Base-by-base conservation (phyloP, 2,888 invertebrate species). In the Drosophila affinis region DNA sequence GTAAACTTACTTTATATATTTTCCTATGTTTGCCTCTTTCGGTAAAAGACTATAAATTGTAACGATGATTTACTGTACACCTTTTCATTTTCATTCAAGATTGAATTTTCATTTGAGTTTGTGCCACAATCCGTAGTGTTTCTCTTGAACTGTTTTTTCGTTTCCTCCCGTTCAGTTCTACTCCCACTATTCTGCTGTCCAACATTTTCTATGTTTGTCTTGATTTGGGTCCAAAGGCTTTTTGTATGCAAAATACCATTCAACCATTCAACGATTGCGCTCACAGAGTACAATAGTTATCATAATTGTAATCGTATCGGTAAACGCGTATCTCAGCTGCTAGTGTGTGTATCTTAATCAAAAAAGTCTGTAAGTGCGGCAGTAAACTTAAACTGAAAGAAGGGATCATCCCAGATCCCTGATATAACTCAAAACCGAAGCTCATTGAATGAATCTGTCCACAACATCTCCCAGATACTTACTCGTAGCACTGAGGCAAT, bases 281-380 rank as follows among this genome's bases (percentile, higher is more conserved):
- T 79, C 76, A 65, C 80, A 85, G 47, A 65, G 55, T 71, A 39
- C 49, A 32, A 45, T 54, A 72, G 75, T 65, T 74, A 64, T 48
- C 45, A 21, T 47, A 32, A 57, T 47, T 55, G 27, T 62, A 62
- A 72, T 34, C 72, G 63, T 65, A 76, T 73, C 29, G 58, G 67
- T 62, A 56, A 65, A 75, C 52, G 39, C 39, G 39, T 39, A 39
- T 39, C 39, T 44, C 21, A 78, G 46, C 62, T 79, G 88, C 88
- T 88, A 88, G 74, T 72, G 89, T 90, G 89, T 90, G 76, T 90
- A 89, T 90, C 89, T 90, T 87, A 90, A 90, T 89, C 49, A 90
- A 89, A 88, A 86, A 84, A 88, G 76, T 84, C 87, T 84, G 72
- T 75, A 87, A 74, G 74, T 83, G 83, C 54, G 71, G 72, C 75